Percentiles rank a stretch among this genome's conserved stretches.
Evolutionary conservation across 2,797 vertebrate genomes (phyloP).

Genomic region (Poecilia picta): DNA sequence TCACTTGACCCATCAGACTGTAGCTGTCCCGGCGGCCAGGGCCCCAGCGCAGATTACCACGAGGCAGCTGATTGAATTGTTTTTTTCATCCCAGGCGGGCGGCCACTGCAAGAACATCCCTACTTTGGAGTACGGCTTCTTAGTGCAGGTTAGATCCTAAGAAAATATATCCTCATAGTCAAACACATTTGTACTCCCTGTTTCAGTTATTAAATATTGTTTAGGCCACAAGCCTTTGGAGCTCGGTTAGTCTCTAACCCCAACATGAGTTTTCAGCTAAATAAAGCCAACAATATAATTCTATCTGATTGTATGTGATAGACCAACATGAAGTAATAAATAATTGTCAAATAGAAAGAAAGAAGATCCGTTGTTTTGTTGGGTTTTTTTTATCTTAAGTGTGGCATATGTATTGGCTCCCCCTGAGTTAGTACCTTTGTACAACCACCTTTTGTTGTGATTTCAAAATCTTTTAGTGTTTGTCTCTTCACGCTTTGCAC

Average conservation of each 20-base stretch:
- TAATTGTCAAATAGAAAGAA: not conserved
- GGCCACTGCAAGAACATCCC: slow-evolving; percentile 99
- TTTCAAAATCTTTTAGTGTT: not conserved
- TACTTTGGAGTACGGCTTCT: slow-evolving; percentile 97
- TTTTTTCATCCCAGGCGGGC: slow-evolving; percentile 90
- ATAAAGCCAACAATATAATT: not conserved
- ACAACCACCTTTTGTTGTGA: not conserved
- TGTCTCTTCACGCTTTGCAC: not conserved
- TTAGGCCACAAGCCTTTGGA: not conserved
- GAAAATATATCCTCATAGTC: slow-evolving; percentile 12
- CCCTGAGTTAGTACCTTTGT: not conserved
- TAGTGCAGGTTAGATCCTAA: slow-evolving; percentile 89
- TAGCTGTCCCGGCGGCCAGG: slow-evolving; percentile 87
- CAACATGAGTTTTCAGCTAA: not conserved
- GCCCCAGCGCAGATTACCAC: slow-evolving; percentile 89
- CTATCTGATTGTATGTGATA: not conserved
- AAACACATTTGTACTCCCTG: not conserved
- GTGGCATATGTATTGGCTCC: not conserved
- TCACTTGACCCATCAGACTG: slow-evolving; percentile 88
- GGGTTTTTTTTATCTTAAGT: not conserved
- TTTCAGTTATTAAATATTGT: not conserved
- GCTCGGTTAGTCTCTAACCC: not conserved
- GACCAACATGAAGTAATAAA: not conserved
- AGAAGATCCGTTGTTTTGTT: not conserved
- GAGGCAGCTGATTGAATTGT: slow-evolving; percentile 90